Evolutionary conservation across 2,888 invertebrate genomes (phyloP).

Genomic region (Mesorhabditis sp.): DNA sequence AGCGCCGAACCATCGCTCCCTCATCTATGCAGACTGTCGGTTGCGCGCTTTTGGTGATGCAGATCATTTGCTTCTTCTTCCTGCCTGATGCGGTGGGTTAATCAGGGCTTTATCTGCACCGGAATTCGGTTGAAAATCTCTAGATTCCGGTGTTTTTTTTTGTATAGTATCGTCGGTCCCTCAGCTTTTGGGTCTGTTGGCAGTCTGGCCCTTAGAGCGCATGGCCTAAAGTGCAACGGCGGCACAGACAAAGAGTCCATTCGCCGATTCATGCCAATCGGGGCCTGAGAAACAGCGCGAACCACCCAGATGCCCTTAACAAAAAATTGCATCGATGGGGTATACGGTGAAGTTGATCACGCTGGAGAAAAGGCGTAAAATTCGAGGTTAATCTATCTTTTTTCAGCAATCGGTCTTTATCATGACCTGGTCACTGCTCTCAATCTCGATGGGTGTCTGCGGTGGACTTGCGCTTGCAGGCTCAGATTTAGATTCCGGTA

Average conservation of each 20-base stretch:
- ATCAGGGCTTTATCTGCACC: not conserved
- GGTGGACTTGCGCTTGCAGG: constrained; percentile 54
- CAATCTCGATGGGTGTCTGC: constrained; percentile 57
- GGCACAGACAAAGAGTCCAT: too few species aligned
- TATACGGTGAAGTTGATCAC: too few species aligned
- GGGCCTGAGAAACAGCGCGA: too few species aligned
- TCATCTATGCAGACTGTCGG: constrained; percentile 56
- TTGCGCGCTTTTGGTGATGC: constrained; percentile 52
- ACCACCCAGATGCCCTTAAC: too few species aligned
- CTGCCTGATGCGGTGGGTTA: constrained; percentile 46
- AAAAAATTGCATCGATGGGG: too few species aligned
- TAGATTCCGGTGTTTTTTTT: too few species aligned
- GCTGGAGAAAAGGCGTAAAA: too few species aligned
- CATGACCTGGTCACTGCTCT: constrained; percentile 57
- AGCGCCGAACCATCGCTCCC: constrained; percentile 55
- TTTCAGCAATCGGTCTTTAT: constrained; percentile 55
- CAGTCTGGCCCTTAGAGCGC: too few species aligned
- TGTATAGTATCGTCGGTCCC: too few species aligned
- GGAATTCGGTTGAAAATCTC: not conserved
- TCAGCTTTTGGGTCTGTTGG: too few species aligned
- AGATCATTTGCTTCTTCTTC: constrained; percentile 54
- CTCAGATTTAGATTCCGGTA: constrained; percentile 53
- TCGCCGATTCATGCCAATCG: too few species aligned
- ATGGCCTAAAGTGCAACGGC: too few species aligned
- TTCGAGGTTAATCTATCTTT: not conserved